Evolutionary conservation across 2,113 vertebrate genomes (phyloP), one percentile per base, ranked within the genome.

Genomic region (Phrynocephalus versicolor): DNA sequence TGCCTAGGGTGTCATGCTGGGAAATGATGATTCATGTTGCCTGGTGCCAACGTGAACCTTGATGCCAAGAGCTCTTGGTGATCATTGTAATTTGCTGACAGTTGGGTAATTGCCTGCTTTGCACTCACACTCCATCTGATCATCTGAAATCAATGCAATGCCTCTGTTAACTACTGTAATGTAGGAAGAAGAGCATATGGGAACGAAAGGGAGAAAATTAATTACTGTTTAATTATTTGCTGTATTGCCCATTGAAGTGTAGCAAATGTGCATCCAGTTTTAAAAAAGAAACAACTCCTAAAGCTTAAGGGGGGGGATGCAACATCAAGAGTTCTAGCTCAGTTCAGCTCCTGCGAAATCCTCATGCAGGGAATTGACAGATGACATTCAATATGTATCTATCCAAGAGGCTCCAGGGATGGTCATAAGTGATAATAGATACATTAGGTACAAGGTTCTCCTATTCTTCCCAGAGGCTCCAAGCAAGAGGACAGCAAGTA

Each of bases 201-300:
- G 45, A 82, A 71, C 64, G 76, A 82, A 87, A 60, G 30, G 35
- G 80, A 60, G 35, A 60, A 85, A 77, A 81, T 82, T 87, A 87
- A 86, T 82, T 87, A 87, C 62, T 87, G 72, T 70, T 87, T 65
- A 87, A 82, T 87, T 87, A 82, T 87, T 87, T 80, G 58, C 79
- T 74, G 70, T 80, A 86, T 79, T 64, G 64, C 74, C 80, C 74
- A 78, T 67, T 86, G 41, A 81, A 67, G 60, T 65, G 58, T 55
- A 65, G 23, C 39, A 55, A 85, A 64, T 30, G n/a, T 30, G 30
- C 69, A 80, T 15, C n/a, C 25, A 74, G 55, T 30, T 2, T 75
- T 45, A 62, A 62, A 62, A 62, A 23, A 19, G 6, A 10, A 12
- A n/a, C n/a, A n/a, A n/a, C n/a, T n/a, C n/a, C n/a, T 23, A 71